Percentiles rank a stretch among this genome's conserved stretches.
These are phyloP conservation scores for Bombyx mori DNA, from an alignment of 1,140 invertebrate genomes.

Conservation along the genomic window DNA sequence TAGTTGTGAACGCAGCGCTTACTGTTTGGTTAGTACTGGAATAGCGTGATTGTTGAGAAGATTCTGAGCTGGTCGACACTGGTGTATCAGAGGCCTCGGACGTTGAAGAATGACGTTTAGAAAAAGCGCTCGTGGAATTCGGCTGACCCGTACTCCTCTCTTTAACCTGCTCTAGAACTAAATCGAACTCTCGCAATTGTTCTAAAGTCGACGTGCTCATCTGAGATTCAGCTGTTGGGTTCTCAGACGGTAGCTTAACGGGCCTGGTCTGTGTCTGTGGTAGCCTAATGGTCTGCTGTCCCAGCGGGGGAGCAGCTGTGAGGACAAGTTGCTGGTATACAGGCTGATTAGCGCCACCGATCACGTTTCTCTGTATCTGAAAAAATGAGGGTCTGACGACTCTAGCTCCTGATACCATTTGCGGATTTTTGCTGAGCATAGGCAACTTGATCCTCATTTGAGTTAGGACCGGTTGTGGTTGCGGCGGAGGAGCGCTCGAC, in stretches of 20 bases:
- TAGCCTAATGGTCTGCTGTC: slow-evolving; percentile 57
- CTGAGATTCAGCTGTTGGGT: slow-evolving; percentile 56
- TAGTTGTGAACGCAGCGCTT: slow-evolving; percentile 64
- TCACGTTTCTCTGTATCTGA: slow-evolving; percentile 73
- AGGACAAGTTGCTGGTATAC: slow-evolving; percentile 66
- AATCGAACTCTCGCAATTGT: slow-evolving; percentile 85
- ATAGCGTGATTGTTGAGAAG: slow-evolving; percentile 57
- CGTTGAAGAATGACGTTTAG: slow-evolving; percentile 32
- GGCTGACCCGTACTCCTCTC: slow-evolving; percentile 77
- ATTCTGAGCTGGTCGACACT: slow-evolving; percentile 31
- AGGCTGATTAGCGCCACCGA: slow-evolving; percentile 65
- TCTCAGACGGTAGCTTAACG: slow-evolving; percentile 44
- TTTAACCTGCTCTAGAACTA: slow-evolving; percentile 85
- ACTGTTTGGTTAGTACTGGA: slow-evolving; percentile 59
- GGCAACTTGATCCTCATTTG: slow-evolving; percentile 71
- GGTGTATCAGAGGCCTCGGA: slow-evolving; percentile 37
- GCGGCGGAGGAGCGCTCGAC: slow-evolving; percentile 24
- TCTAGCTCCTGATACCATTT: slow-evolving; percentile 63
- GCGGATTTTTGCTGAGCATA: slow-evolving; percentile 64
- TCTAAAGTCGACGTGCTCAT: slow-evolving; percentile 77
- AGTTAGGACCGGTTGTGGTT: slow-evolving; percentile 63
- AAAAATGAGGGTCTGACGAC: slow-evolving; percentile 73
- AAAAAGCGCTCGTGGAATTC: slow-evolving; percentile 23
- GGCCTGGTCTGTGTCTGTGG: slow-evolving; percentile 48
- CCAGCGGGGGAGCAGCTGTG: slow-evolving; percentile 58